Conservation (phyloP, 2,797 vertebrate genomes). For the Pseudocheirus occidentalis region DNA sequence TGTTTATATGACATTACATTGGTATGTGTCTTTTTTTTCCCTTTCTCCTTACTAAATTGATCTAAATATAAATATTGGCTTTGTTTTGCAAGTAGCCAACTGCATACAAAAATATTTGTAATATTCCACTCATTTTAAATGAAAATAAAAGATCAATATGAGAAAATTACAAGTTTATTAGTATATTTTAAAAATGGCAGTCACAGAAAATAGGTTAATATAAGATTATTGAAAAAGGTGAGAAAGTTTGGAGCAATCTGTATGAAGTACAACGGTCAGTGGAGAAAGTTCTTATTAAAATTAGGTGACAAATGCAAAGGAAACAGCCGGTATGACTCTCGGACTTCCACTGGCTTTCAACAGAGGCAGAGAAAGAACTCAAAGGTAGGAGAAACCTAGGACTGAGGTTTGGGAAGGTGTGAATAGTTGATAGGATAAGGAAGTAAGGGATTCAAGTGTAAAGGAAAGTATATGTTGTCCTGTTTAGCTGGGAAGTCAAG, state of each 20-base stretch:
- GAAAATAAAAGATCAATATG: background rate
- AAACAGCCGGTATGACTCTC: background rate
- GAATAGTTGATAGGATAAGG: background rate
- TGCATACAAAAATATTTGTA: background rate
- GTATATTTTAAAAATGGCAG: no score
- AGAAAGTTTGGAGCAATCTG: background rate
- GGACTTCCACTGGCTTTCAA: background rate
- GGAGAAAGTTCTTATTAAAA: background rate
- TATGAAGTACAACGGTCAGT: background rate
- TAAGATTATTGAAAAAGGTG: background rate
- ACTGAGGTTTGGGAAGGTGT: background rate
- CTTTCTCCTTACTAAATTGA: background rate
- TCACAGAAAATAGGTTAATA: background rate
- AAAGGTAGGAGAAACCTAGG: background rate
- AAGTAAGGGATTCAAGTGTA: background rate
- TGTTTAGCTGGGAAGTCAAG: background rate
- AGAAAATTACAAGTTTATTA: background rate
- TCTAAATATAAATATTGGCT: background rate
- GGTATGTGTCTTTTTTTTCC: background rate
- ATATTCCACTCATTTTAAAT: background rate
- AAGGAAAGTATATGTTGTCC: background rate
- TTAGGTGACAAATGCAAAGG: background rate
- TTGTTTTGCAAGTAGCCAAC: background rate
- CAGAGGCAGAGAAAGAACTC: background rate
- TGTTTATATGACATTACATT: background rate